These are phyloP conservation scores for Tapera naevia DNA, from an alignment of 2,797 vertebrate genomes.

Conservation along the genomic window DNA sequence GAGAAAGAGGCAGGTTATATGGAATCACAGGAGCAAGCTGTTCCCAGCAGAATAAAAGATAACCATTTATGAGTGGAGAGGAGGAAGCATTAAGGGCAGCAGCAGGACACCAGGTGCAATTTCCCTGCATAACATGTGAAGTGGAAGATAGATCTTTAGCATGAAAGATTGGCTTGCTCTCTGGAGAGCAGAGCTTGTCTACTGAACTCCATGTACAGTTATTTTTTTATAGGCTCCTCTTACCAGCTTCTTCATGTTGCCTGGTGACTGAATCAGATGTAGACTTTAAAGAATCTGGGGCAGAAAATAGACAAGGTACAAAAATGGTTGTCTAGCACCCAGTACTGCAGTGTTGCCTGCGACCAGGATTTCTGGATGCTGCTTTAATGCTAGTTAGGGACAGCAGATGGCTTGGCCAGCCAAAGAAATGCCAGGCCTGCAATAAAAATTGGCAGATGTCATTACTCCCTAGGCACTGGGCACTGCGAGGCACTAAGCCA, in stretches of 20 bases:
- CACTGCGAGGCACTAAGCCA: neutral
- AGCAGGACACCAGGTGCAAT: neutral
- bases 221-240: neutral
- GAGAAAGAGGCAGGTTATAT: neutral
- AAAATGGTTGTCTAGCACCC: neutral
- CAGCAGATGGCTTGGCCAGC: neutral
- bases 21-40: neutral
- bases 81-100: neutral
- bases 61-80: neutral
- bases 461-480: neutral
- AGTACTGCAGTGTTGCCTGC: accelerated
- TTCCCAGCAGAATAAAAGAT: neutral
- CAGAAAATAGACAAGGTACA: neutral
- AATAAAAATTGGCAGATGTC: neutral
- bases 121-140: neutral
- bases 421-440: neutral
- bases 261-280: neutral
- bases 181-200: neutral
- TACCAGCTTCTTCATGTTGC: neutral
- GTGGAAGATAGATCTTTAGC: neutral
- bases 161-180: neutral
- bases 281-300: neutral
- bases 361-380: neutral
- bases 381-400: neutral
- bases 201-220: neutral